A percentile compares a stretch with the other conserved stretches of the same genome.
Conservation (phyloP, 2,113 vertebrate genomes). For the Pangasianodon gigas region DNA sequence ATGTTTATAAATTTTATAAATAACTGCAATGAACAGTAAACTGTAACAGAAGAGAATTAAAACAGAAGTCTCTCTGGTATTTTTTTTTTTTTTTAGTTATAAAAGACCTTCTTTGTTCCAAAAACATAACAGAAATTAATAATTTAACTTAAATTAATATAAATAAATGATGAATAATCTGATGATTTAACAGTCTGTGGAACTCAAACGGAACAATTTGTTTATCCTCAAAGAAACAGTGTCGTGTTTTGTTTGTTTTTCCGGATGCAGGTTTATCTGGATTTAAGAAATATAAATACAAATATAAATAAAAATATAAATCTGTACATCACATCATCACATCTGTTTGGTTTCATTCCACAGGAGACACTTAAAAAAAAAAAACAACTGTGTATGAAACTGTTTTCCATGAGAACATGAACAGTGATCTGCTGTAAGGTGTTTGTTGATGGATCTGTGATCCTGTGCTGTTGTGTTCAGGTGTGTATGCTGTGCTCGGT, state of each 20-base stretch:
- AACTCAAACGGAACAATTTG: background rate
- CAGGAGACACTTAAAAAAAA: background rate
- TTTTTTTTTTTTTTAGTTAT: no score
- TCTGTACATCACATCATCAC: background rate
- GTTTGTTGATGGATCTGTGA: background rate
- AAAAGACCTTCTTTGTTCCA: no score
- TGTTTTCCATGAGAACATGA: background rate
- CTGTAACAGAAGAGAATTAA: no score
- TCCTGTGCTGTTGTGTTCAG: constrained; percentile 63
- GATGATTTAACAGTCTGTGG: background rate
- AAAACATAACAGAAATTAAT: background rate
- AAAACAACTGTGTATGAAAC: background rate
- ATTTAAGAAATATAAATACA: no score
- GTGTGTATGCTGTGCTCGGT: constrained; percentile 98
- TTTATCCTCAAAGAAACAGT: background rate
- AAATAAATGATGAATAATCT: background rate
- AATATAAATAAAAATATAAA: background rate
- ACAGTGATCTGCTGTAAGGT: background rate
- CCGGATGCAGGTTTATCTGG: background rate
- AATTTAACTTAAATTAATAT: background rate
- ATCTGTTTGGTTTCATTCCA: background rate
- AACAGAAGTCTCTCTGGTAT: no score
- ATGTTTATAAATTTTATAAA: background rate
- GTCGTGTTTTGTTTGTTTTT: background rate
- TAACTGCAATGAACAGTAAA: no score